Conservation (phyloP, 2,888 invertebrate genomes). For the Cosmopolites sordidus region DNA sequence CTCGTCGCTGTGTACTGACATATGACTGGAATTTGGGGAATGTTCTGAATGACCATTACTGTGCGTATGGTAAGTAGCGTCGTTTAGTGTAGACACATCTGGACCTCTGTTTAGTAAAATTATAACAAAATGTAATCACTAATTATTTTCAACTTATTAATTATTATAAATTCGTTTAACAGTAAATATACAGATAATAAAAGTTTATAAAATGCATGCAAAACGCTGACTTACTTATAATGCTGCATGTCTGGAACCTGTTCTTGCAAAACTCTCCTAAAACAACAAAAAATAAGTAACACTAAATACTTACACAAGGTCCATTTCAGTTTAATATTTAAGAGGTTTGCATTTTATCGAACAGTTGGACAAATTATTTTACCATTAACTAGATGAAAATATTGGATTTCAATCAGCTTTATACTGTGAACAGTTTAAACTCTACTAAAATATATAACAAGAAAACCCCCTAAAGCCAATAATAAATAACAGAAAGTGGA, state of each 20-base stretch:
- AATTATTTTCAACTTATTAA: not conserved
- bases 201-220: constrained; percentile 30
- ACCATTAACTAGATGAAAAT: not conserved
- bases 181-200: too few relatives aligned
- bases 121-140: too few relatives aligned
- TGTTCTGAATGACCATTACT: constrained; percentile 65
- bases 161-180: not conserved
- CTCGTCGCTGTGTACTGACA: constrained; percentile 53
- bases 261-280: constrained; percentile 61
- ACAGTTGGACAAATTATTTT: not conserved
- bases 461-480: too few relatives aligned
- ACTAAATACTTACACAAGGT: not conserved
- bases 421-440: too few relatives aligned
- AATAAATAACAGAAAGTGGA: too few relatives aligned
- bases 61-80: constrained; percentile 49
- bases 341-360: not conserved
- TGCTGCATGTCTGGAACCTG: constrained; percentile 62
- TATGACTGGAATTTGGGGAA: constrained; percentile 57
- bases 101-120: constrained; percentile 35
- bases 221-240: constrained; percentile 55
- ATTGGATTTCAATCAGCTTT: not conserved
- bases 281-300: constrained; percentile 41
- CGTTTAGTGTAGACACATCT: constrained; percentile 41
- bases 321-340: not conserved
- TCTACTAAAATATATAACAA: too few relatives aligned